Evolutionary conservation across 2,797 vertebrate species (phyloP), one percentile per base, ranked within the genome.

Genomic region (Sardinella longiceps): DNA sequence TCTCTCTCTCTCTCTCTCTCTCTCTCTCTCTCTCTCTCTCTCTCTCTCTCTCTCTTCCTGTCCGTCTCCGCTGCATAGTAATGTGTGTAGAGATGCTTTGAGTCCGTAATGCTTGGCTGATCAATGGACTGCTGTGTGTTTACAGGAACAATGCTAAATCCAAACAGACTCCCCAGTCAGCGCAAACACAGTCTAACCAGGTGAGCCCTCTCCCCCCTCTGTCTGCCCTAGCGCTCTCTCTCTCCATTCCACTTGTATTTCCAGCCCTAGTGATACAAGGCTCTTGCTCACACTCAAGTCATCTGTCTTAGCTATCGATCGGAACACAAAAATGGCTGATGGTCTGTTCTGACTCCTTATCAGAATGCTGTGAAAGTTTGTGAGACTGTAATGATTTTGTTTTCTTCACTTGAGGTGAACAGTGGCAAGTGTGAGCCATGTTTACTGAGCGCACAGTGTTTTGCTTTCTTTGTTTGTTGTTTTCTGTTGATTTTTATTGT

Each of bases 121-220:
- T n/a, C 63, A 37, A 15, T 37, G 63, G 11, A 37, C 14, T 56
- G 30, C 30, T 70, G 1, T 70, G 12, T 70, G 63, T 88, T 92
- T 87, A 88, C 93, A 99, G 98, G 95, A 99, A 95, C 92, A 97
- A 96, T 92, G 90, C 96, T 90, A 99, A 99, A 95, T 96, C 96
- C 91, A 99, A 99, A 96, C 97, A 95, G 88, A 93, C 91, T 25
- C 94, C 93, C 4, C 94, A 96, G 89, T 94, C 97, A 82, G 87
- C 91, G 85, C 95, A 95, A 89, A 86, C 84, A 81, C 94, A 96
- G 87, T 86, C 84, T 66, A 87, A 87, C 84, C 88, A 90, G 87
- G 89, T 87, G 39, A 87, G 85, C 46, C 4, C 20, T 20, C 53
- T n/a, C 23, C 1, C 1, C 63, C 28, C 63, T 70, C 28, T 5